Base-by-base conservation (phyloP, 1,140 invertebrate species). In the Drosophila leontia region DNA sequence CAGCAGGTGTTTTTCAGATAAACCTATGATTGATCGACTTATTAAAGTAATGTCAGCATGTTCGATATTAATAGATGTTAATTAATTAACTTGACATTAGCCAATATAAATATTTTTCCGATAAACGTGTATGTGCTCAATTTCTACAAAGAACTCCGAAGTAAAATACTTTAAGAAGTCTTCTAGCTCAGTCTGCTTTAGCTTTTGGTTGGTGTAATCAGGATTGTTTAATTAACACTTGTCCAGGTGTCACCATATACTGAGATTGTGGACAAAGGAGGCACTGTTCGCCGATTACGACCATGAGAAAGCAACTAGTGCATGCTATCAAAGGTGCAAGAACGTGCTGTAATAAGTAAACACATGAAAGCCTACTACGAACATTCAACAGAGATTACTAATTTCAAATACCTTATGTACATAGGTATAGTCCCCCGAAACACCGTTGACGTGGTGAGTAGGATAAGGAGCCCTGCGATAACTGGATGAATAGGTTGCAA, bases 291-390 rank as follows among this genome's bases (percentile, higher is more conserved):
- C 8, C 13, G 63, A 68, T 62, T 55, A 26, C 63, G 47, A 11
- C 62, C 39, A 56, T 37, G 63, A 47, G 63, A 56, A 68, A 44
- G 37, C 41, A 68, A 68, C 26, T 62, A 70, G 67, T 68, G 48
- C 67, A 23, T 62, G 53, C 48, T 62, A 68, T 68, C 63, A 11
- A 44, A 17, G 64, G 59, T 48, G 64, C 17, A 67, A 39, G 63
- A 55, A 70, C 67, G 62, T 70, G 63, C 59, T 63, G 58, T 32
- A 60, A 17, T 60, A 26, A 29, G 17, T 41, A 65, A 60, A 61
- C 62, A 65, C 34, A 60, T 12, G 17, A 32, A 58, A 41, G 53
- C 37, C 53, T 26, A 57, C 3, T 26, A 57, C 3, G 19, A 17
- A 42, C 37, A 42, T 17, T 42, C 37, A 69, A 26, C 39, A 9